Conservation (phyloP, 2,113 vertebrate species). For the Nestor notabilis region DNA sequence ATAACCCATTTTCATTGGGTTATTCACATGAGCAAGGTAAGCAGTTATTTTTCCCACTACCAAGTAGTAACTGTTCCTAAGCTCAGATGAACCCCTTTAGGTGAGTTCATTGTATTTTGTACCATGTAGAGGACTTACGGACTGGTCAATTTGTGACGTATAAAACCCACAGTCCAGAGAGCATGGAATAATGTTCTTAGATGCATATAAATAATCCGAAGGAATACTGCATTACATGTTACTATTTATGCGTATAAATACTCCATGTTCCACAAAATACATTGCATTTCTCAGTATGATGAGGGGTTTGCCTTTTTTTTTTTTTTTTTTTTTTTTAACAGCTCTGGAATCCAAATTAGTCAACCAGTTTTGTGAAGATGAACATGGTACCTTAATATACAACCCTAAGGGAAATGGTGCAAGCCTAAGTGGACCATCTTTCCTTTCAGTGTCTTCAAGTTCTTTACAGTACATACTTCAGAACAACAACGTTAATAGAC, state of each 20-base stretch:
- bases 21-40: not conserved
- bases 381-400: constrained; percentile 84
- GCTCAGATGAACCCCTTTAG: not conserved
- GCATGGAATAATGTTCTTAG: not conserved
- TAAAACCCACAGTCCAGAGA: not conserved
- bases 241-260: not conserved
- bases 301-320: not conserved
- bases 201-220: not conserved
- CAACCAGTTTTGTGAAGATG: constrained; percentile 91
- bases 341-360: constrained; percentile 90
- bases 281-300: not conserved
- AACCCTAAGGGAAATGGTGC: constrained; percentile 78
- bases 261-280: not conserved
- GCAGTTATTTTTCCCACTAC: not conserved
- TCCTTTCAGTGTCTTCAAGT: constrained; percentile 30
- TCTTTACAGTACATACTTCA: constrained; percentile 15
- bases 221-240: not conserved
- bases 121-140: not conserved
- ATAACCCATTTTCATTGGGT: not conserved
- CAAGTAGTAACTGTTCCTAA: not conserved
- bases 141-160: not conserved
- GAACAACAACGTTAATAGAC: not conserved
- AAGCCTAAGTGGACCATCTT: constrained; percentile 46
- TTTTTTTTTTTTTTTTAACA: constrained; percentile 53
- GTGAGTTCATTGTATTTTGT: not conserved